phyloP scores from a whole-genome alignment of 2,113 vertebrate genomes.

The cattle (Bos taurus) region ARS-UCD2.0 NC_037338.1:42324501-42325000 shows the following conservation, averaged over 20 bases:
- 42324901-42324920: background rate
- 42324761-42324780: background rate
- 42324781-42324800: background rate
- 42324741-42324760: background rate
- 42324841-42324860: background rate
- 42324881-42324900: background rate
- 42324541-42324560: background rate
- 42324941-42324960: background rate
- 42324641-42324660: background rate
- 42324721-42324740: background rate
- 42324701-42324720: background rate
- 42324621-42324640: background rate
- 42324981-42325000: background rate
- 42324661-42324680: background rate
- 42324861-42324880: background rate
- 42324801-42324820: background rate
- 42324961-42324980: background rate
- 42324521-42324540: constrained; percentile 7
- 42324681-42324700: background rate
- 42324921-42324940: background rate
- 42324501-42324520: background rate
- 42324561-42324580: background rate
- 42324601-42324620: background rate
- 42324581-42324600: constrained; percentile 5
- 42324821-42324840: background rate